Evolutionary conservation across 2,113 vertebrate genomes (phyloP).

Genomic region (Macquaria australasica): DNA sequence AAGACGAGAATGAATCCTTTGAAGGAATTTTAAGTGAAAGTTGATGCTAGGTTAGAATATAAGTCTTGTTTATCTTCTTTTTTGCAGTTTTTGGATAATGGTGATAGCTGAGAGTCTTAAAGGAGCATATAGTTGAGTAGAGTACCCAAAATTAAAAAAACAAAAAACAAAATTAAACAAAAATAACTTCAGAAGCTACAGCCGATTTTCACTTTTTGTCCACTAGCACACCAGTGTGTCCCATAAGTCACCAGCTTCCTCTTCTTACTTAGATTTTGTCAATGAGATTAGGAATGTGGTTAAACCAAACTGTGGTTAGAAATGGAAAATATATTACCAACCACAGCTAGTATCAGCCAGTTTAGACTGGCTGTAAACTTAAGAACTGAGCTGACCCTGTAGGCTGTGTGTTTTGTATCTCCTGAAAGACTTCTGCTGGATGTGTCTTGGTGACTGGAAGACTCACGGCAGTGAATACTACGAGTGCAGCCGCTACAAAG

Average conservation of each 20-base stretch:
- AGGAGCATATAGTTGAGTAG: background rate
- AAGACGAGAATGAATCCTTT: background rate
- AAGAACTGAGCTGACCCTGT: background rate
- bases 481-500: conserved; percentile 99
- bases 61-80: background rate
- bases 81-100: background rate
- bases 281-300: background rate
- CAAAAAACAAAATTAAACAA: background rate
- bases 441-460: conserved; percentile 99
- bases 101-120: background rate
- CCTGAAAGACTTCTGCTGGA: conserved; percentile 97
- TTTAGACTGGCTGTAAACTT: background rate
- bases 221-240: background rate
- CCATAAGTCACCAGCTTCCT: too few relatives aligned
- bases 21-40: background rate
- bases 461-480: conserved; percentile 99
- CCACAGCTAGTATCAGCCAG: background rate
- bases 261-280: background rate
- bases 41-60: background rate
- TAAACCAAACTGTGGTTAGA: background rate
- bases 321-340: background rate
- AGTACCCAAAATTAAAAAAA: background rate
- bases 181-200: background rate
- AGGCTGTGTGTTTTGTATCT: background rate
- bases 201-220: background rate